Evolutionary conservation across 2,113 vertebrate species (phyloP), one percentile per base, ranked within the genome.

Genomic region (Phaetusa simplex): DNA sequence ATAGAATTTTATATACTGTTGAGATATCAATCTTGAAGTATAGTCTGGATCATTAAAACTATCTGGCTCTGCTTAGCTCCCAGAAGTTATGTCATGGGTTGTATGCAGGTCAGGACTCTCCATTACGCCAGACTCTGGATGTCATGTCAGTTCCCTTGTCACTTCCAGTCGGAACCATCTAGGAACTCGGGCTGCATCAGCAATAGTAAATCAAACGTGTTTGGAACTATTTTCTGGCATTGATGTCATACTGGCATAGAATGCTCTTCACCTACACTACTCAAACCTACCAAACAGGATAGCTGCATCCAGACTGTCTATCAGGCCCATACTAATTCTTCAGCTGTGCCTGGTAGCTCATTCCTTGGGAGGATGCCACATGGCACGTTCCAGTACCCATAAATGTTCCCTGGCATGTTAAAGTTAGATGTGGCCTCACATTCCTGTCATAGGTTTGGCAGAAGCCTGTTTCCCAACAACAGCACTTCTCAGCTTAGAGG

Each of bases 301-400:
- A 71, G 88, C 30, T 93, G 47, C 65, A 79, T 87, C 42, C 78
- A 76, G 50, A 92, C 55, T 82, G 87, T 82, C 90, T 91, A 27
- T 55, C 69, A 88, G 47, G 85, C 55, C 61, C 26, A 72, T 17
- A 64, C 52, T 64, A 50, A 76, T 62, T 74, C 61, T 79, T 92
- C 84, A 92, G 56, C 70, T 92, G 70, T 88, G 82, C 12, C 40
- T 76, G 47, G 56, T 64, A 91, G 58, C n/a, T 87, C 29, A 49
- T 69, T 70, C 36, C 30, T n/a, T 95, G 92, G 81, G 40, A 81
- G 45, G 78, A 69, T 36, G 83, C 93, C 95, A 96, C 77, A 77
- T 70, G 76, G 81, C 86, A 92, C 27, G 8, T 95, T 80, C 67
- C 49, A 91, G 45, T 49, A 89, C 15, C 66, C 69, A 93, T 70